Evolutionary conservation across 2,113 vertebrate species (phyloP).

Genomic region (Sigmodon hispidus): DNA sequence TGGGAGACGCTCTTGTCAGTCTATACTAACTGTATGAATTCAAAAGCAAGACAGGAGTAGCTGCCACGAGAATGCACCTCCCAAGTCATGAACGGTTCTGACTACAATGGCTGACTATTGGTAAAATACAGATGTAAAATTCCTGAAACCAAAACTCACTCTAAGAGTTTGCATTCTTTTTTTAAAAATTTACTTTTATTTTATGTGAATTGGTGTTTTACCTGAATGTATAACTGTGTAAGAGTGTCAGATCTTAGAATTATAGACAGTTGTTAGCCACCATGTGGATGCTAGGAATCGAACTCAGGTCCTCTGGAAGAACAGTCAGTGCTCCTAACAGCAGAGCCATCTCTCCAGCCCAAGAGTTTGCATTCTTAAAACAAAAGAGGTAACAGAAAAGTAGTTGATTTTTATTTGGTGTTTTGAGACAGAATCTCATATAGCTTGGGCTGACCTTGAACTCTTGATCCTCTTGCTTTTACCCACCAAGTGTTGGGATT

Average conservation of each 20-base stretch:
- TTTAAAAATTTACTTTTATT: too few species aligned
- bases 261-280: too few species aligned
- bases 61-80: background rate
- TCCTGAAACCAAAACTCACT: background rate
- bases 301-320: too few species aligned
- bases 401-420: background rate
- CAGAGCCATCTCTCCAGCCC: too few species aligned
- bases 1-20: background rate
- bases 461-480: background rate
- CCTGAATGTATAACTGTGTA: too few species aligned
- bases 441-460: background rate
- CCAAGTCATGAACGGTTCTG: background rate
- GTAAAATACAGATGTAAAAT: slow-evolving; percentile 31
- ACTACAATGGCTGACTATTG: background rate
- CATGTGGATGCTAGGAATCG: too few species aligned
- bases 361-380: slow-evolving; percentile 27
- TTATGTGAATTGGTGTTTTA: too few species aligned
- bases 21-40: background rate
- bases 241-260: too few species aligned
- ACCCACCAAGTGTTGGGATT: background rate
- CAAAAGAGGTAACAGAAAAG: slow-evolving; percentile 25
- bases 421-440: background rate
- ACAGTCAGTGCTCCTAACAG: too few species aligned
- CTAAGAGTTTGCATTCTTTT: too few species aligned
- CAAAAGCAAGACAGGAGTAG: background rate